Conservation (phyloP, 2,113 vertebrate genomes). For the Rhabdornis inornatus region DNA sequence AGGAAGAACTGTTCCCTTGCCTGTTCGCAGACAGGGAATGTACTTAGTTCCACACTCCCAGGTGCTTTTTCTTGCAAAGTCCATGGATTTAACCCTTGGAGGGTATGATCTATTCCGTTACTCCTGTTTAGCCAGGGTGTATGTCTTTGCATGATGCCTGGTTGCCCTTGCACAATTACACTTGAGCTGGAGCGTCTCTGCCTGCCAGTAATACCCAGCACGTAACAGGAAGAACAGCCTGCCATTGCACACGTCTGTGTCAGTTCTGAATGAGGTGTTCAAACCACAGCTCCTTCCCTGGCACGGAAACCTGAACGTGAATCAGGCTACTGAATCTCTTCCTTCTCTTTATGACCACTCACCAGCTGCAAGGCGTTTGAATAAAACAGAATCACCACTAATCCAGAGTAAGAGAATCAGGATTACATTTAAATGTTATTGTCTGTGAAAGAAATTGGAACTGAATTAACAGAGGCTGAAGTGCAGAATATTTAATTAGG, state of each 20-base stretch:
- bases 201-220: background rate
- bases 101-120: background rate
- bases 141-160: accelerated
- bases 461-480: background rate
- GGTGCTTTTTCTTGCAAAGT: background rate
- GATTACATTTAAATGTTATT: background rate
- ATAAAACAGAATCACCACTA: background rate
- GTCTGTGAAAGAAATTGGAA: background rate
- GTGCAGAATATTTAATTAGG: background rate
- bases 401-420: background rate
- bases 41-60: background rate
- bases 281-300: background rate
- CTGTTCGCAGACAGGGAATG: background rate
- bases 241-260: accelerated
- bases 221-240: background rate
- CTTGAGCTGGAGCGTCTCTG: accelerated
- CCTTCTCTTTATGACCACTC: background rate
- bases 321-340: background rate
- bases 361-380: background rate
- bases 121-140: background rate
- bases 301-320: background rate
- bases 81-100: accelerated
- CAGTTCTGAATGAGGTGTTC: background rate
- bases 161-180: accelerated
- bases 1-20: background rate